Evolutionary conservation across 2,888 invertebrate genomes (phyloP).

Genomic region (Notocelia uddmanniana): DNA sequence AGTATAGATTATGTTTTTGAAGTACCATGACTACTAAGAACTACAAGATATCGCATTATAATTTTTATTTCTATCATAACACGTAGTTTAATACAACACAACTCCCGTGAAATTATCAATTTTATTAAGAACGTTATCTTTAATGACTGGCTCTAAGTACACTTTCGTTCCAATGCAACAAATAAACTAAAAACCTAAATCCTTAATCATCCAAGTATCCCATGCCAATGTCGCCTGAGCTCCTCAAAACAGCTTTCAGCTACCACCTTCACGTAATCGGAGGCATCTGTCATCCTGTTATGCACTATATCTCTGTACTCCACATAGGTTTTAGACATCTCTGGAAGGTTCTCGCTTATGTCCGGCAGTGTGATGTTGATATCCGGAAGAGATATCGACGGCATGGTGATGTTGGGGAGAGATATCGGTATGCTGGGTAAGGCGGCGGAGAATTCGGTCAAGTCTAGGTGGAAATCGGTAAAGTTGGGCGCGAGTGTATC

Average conservation of each 20-base stretch:
- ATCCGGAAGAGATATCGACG: slow-evolving; percentile 60
- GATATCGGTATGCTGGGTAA: slow-evolving; percentile 60
- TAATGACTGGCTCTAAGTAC: not conserved
- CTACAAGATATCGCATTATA: no score
- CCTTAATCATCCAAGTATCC: slow-evolving; percentile 66
- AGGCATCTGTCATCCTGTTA: slow-evolving; percentile 81
- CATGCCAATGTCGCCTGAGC: slow-evolving; percentile 72
- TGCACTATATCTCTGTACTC: slow-evolving; percentile 80
- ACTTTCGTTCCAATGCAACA: slow-evolving; percentile 1
- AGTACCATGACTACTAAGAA: no score
- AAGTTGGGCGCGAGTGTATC: slow-evolving; percentile 77
- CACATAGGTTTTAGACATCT: slow-evolving; percentile 71
- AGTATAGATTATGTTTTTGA: no score
- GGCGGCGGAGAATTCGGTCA: slow-evolving; percentile 70
- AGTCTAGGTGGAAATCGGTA: slow-evolving; percentile 76
- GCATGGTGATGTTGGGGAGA: slow-evolving; percentile 61
- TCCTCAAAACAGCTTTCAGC: slow-evolving; percentile 83
- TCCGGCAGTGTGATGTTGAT: slow-evolving; percentile 70
- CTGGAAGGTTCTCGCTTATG: slow-evolving; percentile 69
- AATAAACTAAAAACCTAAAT: not conserved
- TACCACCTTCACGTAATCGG: slow-evolving; percentile 81
- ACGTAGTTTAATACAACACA: no score
- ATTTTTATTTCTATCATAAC: no score
- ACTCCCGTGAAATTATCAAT: no score
- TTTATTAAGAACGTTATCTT: not conserved